Conservation (phyloP, 2,113 vertebrate genomes). For the Jacana jacana region DNA sequence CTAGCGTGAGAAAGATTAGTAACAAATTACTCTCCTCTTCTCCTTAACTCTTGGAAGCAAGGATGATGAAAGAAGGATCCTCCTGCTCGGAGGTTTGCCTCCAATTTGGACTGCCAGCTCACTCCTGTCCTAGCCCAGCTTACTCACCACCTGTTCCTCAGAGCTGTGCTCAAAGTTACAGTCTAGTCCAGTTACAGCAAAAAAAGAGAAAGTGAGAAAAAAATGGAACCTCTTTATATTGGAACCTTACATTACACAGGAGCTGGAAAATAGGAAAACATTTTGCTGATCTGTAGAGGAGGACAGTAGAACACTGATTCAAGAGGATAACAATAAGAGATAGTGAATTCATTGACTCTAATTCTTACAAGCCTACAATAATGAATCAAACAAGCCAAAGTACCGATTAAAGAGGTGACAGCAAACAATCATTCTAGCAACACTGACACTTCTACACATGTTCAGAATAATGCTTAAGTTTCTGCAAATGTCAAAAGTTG, state of each 20-base stretch:
- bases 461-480: background rate
- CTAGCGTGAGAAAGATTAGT: background rate
- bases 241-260: background rate
- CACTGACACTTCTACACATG: background rate
- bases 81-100: background rate
- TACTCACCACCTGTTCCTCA: background rate
- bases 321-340: background rate
- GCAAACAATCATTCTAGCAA: background rate
- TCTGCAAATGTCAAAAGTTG: background rate
- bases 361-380: background rate
- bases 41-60: background rate
- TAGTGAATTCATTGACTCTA: background rate
- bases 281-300: background rate
- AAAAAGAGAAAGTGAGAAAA: background rate
- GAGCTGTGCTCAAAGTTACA: background rate
- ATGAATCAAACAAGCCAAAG: background rate
- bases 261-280: background rate
- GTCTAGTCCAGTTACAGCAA: background rate
- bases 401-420: background rate
- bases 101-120: background rate
- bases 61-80: conserved; percentile 32
- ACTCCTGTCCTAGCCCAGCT: background rate
- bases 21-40: background rate
- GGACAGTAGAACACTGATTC: background rate
- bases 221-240: background rate